Percentiles rank a stretch among this genome's conserved stretches.
phyloP scores from a whole-genome alignment of 2,888 invertebrate genomes.

The Eupithecia subumbrata region DNA sequence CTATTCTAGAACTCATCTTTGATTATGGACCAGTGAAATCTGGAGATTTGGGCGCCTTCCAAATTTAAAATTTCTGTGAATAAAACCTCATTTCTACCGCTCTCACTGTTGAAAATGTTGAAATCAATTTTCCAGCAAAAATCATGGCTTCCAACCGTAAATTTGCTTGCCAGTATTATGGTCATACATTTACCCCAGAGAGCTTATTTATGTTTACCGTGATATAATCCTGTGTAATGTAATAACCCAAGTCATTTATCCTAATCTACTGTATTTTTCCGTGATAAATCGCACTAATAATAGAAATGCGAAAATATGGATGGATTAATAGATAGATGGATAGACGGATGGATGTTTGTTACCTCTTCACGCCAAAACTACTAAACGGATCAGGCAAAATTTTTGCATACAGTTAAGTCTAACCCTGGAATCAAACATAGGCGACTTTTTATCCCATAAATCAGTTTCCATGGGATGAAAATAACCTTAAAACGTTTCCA shows the following conservation, averaged over 20 bases:
- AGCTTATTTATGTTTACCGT: conserved; percentile 1
- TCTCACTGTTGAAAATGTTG: neutral
- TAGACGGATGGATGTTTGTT: too few relatives aligned
- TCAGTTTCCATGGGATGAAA: too few relatives aligned
- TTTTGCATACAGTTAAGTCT: too few relatives aligned
- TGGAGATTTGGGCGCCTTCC: conserved; percentile 10
- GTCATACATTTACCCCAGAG: neutral
- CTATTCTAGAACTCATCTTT: neutral
- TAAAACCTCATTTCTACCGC: conserved; percentile 10
- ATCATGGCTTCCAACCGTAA: neutral
- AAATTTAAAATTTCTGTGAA: conserved; percentile 3
- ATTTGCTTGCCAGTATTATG: neutral
- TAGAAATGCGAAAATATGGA: too few relatives aligned
- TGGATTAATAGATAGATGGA: too few relatives aligned
- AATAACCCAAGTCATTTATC: neutral
- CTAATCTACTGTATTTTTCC: conserved; percentile 4
- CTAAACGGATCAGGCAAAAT: too few relatives aligned
- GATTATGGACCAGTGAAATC: neutral
- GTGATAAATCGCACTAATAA: too few relatives aligned
- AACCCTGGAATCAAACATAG: too few relatives aligned
- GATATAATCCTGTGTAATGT: neutral
- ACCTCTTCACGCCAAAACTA: too few relatives aligned
- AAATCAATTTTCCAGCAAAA: conserved; percentile 1
- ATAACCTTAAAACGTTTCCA: too few relatives aligned
- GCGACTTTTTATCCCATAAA: too few relatives aligned